Percentiles rank a stretch among this genome's conserved stretches.
Evolutionary conservation across 2,113 vertebrate genomes (phyloP).

Genomic region (Serinus canaria): DNA sequence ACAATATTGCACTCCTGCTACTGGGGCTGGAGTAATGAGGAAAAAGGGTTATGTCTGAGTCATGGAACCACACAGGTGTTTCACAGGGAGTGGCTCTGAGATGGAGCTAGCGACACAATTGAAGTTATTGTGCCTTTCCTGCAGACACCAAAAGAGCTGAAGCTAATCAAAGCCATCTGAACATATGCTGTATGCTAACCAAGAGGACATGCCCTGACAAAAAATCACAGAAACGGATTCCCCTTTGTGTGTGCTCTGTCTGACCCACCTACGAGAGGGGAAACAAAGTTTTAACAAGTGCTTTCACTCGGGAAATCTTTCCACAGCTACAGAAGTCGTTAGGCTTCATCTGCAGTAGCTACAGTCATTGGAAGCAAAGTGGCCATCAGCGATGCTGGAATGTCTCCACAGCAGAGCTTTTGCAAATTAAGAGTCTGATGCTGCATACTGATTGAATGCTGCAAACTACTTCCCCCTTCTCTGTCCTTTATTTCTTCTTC

Average conservation of each 20-base stretch:
- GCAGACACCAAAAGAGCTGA: not conserved
- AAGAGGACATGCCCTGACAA: not conserved
- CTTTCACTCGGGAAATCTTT: conserved; percentile 5
- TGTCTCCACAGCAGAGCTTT: conserved; percentile 33
- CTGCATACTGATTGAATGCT: conserved; percentile 59
- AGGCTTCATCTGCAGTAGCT: conserved; percentile 26
- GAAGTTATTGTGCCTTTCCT: not conserved
- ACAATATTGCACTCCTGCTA: not conserved
- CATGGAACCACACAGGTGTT: not conserved
- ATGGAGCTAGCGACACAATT: not conserved
- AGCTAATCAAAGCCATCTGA: not conserved
- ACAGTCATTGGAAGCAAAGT: conserved; percentile 46
- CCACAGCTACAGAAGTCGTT: not conserved
- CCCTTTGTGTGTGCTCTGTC: not conserved
- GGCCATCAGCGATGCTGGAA: conserved; percentile 30
- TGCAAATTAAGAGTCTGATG: conserved; percentile 52
- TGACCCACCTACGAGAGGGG: not conserved
- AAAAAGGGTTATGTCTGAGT: not conserved
- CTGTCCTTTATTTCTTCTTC: conserved; percentile 52
- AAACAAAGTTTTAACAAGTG: not conserved
- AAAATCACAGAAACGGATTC: not conserved
- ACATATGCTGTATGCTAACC: not conserved
- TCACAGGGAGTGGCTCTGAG: not conserved
- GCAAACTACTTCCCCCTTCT: conserved; percentile 31
- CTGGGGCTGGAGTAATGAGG: conserved; percentile 11